Conservation (phyloP, 2,888 invertebrate genomes). For the Choreutis nemorana region DNA sequence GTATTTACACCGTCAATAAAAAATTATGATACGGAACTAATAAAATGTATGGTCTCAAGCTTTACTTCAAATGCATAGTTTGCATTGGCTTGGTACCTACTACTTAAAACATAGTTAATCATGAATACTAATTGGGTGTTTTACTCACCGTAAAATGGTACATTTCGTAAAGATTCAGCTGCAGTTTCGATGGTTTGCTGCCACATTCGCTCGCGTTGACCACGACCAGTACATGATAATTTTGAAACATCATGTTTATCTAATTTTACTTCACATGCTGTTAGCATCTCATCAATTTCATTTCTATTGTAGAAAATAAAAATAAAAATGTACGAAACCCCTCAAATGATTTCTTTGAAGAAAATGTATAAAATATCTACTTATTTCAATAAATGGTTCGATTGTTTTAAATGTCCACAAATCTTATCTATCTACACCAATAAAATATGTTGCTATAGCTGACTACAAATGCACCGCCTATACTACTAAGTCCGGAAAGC, state of each 20-base stretch:
- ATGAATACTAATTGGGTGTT: not conserved
- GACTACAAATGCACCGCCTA: too few relatives aligned
- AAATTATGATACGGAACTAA: too few relatives aligned
- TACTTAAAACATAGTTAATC: not conserved
- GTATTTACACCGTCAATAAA: too few relatives aligned
- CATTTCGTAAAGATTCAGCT: slow-evolving; percentile 26
- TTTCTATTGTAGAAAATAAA: slow-evolving; percentile 15
- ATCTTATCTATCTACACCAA: too few relatives aligned
- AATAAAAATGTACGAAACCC: not conserved
- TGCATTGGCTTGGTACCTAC: too few relatives aligned
- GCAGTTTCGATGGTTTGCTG: slow-evolving; percentile 27
- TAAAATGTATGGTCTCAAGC: too few relatives aligned
- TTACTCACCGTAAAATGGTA: slow-evolving; percentile 41
- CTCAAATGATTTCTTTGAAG: not conserved
- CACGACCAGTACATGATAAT: slow-evolving; percentile 42
- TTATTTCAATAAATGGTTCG: too few relatives aligned
- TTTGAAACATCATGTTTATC: slow-evolving; percentile 26
- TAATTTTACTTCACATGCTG: too few relatives aligned
- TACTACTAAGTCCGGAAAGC: too few relatives aligned
- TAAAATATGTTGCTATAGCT: too few relatives aligned
- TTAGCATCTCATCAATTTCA: slow-evolving; percentile 35
- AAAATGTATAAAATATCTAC: not conserved
- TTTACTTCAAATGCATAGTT: too few relatives aligned
- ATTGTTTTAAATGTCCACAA: too few relatives aligned
- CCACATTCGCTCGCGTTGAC: slow-evolving; percentile 37